Conservation (phyloP, 2,888 invertebrate species). For the Eupsilia transversa region DNA sequence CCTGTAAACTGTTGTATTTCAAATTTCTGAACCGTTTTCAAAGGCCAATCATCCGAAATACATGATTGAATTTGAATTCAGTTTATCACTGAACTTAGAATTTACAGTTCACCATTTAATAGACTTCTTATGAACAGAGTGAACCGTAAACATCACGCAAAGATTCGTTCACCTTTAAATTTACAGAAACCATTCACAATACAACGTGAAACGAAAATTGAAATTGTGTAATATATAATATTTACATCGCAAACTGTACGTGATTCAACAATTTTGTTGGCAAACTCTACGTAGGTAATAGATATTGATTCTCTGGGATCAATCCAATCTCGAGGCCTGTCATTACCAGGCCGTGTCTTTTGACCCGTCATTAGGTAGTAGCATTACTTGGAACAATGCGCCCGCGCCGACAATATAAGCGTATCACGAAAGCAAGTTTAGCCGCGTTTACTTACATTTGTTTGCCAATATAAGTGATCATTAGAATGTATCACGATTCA, state of each 20-base stretch:
- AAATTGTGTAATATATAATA: slow-evolving; percentile 76
- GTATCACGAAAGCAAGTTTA: slow-evolving; percentile 77
- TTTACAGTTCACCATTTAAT: slow-evolving; percentile 51
- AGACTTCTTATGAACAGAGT: slow-evolving; percentile 42
- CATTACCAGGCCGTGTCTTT: slow-evolving; percentile 86
- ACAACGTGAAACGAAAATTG: slow-evolving; percentile 69
- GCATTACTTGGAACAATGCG: slow-evolving; percentile 73
- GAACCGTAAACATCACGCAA: slow-evolving; percentile 60
- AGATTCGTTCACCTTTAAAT: slow-evolving; percentile 70
- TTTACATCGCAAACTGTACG: slow-evolving; percentile 75
- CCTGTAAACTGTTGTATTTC: not conserved
- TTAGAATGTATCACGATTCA: slow-evolving; percentile 81
- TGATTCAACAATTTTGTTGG: slow-evolving; percentile 78
- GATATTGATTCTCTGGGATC: slow-evolving; percentile 79
- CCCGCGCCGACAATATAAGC: slow-evolving; percentile 63
- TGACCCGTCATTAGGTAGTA: slow-evolving; percentile 81
- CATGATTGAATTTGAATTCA: slow-evolving; percentile 35
- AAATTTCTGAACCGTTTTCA: not conserved
- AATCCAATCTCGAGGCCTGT: slow-evolving; percentile 80
- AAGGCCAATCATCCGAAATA: slow-evolving; percentile 5
- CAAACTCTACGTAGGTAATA: slow-evolving; percentile 68
- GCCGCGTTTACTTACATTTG: slow-evolving; percentile 77
- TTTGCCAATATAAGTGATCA: slow-evolving; percentile 74
- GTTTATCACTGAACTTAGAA: slow-evolving; percentile 34
- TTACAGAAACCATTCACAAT: slow-evolving; percentile 61